phyloP scores from a whole-genome alignment of 2,888 invertebrate genomes.

The Coronaproctus castanopsis region DNA sequence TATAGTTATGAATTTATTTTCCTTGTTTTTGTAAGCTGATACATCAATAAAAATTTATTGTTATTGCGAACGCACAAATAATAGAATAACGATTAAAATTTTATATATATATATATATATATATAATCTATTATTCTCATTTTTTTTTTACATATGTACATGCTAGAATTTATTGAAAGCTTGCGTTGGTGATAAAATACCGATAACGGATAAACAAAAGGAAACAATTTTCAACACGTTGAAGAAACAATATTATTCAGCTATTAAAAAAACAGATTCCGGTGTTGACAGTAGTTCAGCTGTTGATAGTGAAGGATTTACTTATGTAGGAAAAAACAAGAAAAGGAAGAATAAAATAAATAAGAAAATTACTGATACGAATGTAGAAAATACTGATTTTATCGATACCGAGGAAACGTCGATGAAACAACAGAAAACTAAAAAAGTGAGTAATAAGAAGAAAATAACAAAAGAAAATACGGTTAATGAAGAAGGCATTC shows the following conservation, averaged over 20 bases:
- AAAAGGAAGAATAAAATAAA: not conserved
- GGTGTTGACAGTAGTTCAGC: not conserved
- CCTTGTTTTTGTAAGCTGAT: too few relatives aligned
- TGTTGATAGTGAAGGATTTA: not conserved
- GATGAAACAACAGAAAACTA: too few relatives aligned
- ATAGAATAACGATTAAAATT: too few relatives aligned
- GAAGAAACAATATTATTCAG: not conserved
- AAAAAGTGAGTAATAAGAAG: not conserved
- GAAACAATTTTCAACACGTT: not conserved
- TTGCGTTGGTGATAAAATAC: not conserved
- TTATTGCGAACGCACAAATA: too few relatives aligned
- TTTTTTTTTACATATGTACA: too few relatives aligned
- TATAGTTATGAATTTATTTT: too few relatives aligned
- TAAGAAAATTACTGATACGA: not conserved
- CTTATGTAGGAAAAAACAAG: not conserved
- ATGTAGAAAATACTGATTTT: too few relatives aligned
- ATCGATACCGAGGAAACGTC: not conserved
- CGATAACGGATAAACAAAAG: not conserved
- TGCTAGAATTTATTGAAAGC: not conserved
- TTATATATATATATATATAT: too few relatives aligned
- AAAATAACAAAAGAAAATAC: too few relatives aligned
- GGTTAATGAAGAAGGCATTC: conserved; percentile 1
- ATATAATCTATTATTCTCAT: too few relatives aligned
- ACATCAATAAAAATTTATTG: too few relatives aligned
- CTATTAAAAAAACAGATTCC: not conserved